phyloP scores from a whole-genome alignment of 2,888 invertebrate genomes.

The Mechanitis mazaeus region DNA sequence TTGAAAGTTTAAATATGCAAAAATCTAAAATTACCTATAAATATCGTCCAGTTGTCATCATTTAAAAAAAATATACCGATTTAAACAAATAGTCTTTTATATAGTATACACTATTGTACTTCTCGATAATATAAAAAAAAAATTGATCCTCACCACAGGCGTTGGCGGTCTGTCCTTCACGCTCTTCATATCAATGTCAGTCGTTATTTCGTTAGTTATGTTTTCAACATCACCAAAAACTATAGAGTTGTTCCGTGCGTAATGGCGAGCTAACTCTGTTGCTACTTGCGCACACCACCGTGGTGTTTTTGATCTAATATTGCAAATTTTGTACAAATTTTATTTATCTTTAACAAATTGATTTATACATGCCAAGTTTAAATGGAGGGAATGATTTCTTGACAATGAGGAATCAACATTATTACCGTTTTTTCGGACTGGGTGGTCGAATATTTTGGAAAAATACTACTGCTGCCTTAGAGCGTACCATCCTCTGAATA shows the following conservation, averaged over 20 bases:
- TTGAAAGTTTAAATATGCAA: no score
- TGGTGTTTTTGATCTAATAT: constrained; percentile 37
- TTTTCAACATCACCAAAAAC: constrained; percentile 49
- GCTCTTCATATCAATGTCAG: constrained; percentile 54
- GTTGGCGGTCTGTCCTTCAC: constrained; percentile 55
- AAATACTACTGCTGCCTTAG: constrained; percentile 47
- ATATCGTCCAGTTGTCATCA: no score
- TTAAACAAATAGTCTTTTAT: no score
- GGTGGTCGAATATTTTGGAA: constrained; percentile 46
- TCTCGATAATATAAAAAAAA: background rate
- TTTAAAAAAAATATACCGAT: no score
- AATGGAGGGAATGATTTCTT: background rate
- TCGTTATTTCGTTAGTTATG: constrained; percentile 38
- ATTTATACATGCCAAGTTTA: no score
- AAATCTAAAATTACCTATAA: no score
- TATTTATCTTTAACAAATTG: no score
- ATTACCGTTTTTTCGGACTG: constrained; percentile 42
- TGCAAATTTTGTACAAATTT: constrained; percentile 6
- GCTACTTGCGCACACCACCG: constrained; percentile 52
- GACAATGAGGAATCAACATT: background rate
- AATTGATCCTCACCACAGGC: constrained; percentile 51
- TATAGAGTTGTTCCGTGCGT: constrained; percentile 36
- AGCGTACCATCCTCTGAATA: constrained; percentile 47
- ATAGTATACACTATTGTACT: no score
- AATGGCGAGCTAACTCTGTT: constrained; percentile 43